phyloP scores from a whole-genome alignment of 2,113 vertebrate species.

The Andinoacara biseriatus region DNA sequence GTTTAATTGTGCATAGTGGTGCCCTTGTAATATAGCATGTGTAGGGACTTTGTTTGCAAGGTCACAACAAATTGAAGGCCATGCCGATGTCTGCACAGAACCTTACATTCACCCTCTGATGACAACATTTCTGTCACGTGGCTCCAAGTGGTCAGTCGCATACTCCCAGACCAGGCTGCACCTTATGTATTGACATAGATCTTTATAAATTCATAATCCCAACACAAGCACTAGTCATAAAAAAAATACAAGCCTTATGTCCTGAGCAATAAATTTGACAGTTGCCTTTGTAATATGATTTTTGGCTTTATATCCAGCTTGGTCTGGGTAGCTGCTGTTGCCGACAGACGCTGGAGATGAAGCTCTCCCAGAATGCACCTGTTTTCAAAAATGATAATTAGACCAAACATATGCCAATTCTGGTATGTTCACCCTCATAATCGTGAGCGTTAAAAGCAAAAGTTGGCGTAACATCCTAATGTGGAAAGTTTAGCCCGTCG shows the following conservation, averaged over 20 bases:
- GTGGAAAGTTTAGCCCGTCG: not conserved
- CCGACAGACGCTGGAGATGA: conserved; percentile 3
- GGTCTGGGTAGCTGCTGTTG: conserved; percentile 11
- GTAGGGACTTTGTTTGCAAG: conserved; percentile 5
- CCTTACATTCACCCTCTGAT: not conserved
- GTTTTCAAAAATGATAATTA: conserved; percentile 8
- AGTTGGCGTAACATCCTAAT: not conserved
- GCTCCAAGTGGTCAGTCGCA: not conserved
- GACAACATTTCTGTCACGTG: not conserved
- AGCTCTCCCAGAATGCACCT: conserved; percentile 11
- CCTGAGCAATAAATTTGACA: conserved; percentile 4
- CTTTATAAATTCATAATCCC: not conserved
- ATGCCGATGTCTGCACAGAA: not conserved
- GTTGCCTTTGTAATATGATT: conserved; percentile 3
- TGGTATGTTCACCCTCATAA: not conserved
- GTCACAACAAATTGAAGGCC: not conserved
- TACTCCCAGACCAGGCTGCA: not conserved
- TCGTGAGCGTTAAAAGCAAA: not conserved
- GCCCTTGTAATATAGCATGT: not conserved
- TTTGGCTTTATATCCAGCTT: not conserved
- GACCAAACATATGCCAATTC: conserved; percentile 9
- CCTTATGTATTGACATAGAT: not conserved
- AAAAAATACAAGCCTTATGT: not conserved
- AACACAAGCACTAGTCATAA: not conserved
- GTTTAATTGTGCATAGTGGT: conserved; percentile 4